phyloP scores from a whole-genome alignment of 30 jellyfish, hydroid and myxozoan species.

The Aurelia aurita complex sp. Pacific region DNA sequence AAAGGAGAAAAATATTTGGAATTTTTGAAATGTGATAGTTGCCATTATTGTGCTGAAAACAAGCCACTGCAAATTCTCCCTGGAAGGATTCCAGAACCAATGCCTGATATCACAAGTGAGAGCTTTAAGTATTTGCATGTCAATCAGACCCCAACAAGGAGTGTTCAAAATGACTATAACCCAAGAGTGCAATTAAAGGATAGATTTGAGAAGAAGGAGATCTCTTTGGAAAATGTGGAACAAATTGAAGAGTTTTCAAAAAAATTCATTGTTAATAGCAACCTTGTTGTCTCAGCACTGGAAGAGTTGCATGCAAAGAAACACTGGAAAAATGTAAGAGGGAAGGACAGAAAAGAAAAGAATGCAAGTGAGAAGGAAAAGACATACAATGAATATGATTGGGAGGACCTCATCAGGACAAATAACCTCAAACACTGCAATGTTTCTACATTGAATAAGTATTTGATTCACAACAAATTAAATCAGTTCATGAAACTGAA shows the following conservation, averaged over 20 bases:
- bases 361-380: slow-evolving; percentile 11
- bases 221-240: slow-evolving; percentile 11
- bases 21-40: slow-evolving; percentile 8
- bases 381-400: slow-evolving; percentile 17
- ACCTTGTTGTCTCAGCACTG: slow-evolving; percentile 31
- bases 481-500: slow-evolving; percentile 7
- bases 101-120: slow-evolving; percentile 17
- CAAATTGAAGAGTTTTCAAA: slow-evolving; percentile 22
- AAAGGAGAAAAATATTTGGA: not conserved
- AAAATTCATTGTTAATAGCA: slow-evolving; percentile 16
- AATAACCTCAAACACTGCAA: not conserved
- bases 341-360: slow-evolving; percentile 18
- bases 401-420: slow-evolving; percentile 2
- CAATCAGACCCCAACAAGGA: slow-evolving; percentile 16
- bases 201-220: not conserved
- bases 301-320: slow-evolving; percentile 20
- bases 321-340: slow-evolving; percentile 29
- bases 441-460: not conserved
- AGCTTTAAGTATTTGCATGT: slow-evolving; percentile 17
- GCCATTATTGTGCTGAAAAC: slow-evolving; percentile 14
- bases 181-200: slow-evolving; percentile 22
- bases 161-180: slow-evolving; percentile 24
- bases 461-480: not conserved
- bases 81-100: slow-evolving; percentile 33
- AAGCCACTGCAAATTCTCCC: not conserved